A percentile compares a stretch with the other conserved stretches of the same genome.
Evolutionary conservation across 2,113 vertebrate species (phyloP).

Genomic region (Rhinopomastus cyanomelas): DNA sequence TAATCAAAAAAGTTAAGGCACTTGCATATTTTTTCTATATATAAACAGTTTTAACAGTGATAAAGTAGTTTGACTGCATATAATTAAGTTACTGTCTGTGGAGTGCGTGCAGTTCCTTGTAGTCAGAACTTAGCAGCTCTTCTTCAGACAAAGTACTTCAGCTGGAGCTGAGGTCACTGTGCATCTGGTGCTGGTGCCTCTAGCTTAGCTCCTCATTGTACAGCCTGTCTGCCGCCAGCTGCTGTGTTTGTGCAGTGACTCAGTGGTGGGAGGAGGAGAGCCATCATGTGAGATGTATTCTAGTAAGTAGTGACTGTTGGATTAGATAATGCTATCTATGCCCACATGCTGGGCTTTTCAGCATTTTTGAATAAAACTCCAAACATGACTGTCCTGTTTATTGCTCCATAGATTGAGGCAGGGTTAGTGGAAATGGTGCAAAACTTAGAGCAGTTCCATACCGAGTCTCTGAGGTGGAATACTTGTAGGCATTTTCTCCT

Average conservation of each 20-base stretch:
- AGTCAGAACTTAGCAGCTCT: not conserved
- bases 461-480: not conserved
- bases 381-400: not conserved
- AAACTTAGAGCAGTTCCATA: not conserved
- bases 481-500: not conserved
- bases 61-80: not conserved
- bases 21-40: not conserved
- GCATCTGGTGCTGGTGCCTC: not conserved
- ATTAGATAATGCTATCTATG: conserved; percentile 53
- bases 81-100: not conserved
- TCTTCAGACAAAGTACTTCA: not conserved
- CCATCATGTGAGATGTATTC: conserved; percentile 49
- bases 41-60: not conserved
- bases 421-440: not conserved
- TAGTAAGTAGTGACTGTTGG: conserved; percentile 39
- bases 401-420: not conserved
- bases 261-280: conserved; percentile 43
- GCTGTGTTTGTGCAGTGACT: conserved; percentile 15
- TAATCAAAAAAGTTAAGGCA: not conserved
- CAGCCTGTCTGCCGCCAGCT: conserved; percentile 34
- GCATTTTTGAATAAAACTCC: not conserved
- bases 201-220: not conserved
- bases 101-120: not conserved
- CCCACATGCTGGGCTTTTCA: conserved; percentile 23
- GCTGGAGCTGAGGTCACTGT: conserved; percentile 25